Conservation (phyloP, 2,113 vertebrate genomes). For the Dicrurus megarhynchus region DNA sequence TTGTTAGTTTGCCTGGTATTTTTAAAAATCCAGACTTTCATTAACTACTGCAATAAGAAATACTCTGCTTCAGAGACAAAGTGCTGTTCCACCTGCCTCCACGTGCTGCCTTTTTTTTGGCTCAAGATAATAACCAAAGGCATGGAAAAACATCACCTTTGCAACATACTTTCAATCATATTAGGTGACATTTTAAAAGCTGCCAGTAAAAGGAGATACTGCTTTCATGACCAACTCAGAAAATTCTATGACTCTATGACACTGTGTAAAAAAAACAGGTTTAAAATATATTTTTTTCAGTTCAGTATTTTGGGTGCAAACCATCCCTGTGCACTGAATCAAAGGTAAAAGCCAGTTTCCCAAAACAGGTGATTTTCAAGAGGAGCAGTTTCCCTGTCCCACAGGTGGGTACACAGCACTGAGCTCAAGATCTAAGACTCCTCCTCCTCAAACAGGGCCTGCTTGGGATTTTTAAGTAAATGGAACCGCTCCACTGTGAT, state of each 20-base stretch:
- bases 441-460: background rate
- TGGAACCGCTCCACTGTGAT: background rate
- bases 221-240: background rate
- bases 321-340: background rate
- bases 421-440: background rate
- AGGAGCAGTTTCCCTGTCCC: background rate
- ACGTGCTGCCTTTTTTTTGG: background rate
- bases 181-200: background rate
- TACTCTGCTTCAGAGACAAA: background rate
- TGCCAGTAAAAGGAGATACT: background rate
- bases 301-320: background rate
- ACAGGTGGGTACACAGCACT: background rate
- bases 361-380: background rate
- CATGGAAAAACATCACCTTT: background rate
- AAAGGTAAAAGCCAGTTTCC: background rate
- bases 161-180: background rate
- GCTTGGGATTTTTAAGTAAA: background rate
- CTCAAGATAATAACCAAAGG: background rate
- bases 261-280: background rate
- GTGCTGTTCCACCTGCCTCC: background rate
- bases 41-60: background rate
- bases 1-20: background rate
- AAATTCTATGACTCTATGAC: background rate
- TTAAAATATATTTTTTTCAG: rapidly evolving
- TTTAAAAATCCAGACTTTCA: background rate